Evolutionary conservation across 2,888 invertebrate genomes (phyloP).

Genomic region (Megastigmus dorsalis): DNA sequence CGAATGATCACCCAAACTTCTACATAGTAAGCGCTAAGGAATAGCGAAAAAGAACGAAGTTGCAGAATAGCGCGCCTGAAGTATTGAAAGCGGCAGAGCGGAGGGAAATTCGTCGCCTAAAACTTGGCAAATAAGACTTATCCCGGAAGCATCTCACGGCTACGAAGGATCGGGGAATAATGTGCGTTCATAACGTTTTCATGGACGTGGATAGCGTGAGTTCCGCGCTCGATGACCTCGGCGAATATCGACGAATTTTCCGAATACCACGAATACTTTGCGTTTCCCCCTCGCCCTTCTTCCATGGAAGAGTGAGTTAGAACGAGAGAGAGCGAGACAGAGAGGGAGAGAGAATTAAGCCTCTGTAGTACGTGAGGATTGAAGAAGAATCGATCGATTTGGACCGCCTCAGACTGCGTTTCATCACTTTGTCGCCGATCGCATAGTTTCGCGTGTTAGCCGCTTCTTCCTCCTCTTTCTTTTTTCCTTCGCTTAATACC

Average conservation of each 20-base stretch:
- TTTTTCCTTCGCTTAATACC: neutral
- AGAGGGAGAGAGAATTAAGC: slow-evolving; percentile 11
- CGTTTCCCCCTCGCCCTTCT: neutral
- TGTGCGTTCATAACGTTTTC: slow-evolving; percentile 42
- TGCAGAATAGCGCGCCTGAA: too few species aligned
- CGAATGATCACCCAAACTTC: too few species aligned
- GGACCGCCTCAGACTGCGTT: slow-evolving; percentile 12
- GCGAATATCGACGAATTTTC: slow-evolving; percentile 51
- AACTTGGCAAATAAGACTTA: slow-evolving; percentile 44
- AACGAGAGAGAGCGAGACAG: slow-evolving; percentile 6
- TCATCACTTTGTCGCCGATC: slow-evolving; percentile 48
- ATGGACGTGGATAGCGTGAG: slow-evolving; percentile 15
- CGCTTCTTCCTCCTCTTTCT: neutral
- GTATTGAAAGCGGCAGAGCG: too few species aligned
- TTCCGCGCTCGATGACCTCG: slow-evolving; percentile 22
- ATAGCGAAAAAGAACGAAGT: too few species aligned
- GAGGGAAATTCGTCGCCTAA: slow-evolving; percentile 14
- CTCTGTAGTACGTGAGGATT: slow-evolving; percentile 21
- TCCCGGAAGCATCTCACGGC: slow-evolving; percentile 21
- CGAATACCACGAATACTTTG: slow-evolving; percentile 48
- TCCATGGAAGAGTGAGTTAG: neutral
- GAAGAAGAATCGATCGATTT: slow-evolving; percentile 39
- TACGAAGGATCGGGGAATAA: slow-evolving; percentile 23
- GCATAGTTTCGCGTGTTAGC: slow-evolving; percentile 31
- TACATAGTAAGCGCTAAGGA: too few species aligned